These are phyloP conservation scores for Phallusia fumigata DNA, from an alignment of 23 tunicate genomes.

Conservation along the genomic window DNA sequence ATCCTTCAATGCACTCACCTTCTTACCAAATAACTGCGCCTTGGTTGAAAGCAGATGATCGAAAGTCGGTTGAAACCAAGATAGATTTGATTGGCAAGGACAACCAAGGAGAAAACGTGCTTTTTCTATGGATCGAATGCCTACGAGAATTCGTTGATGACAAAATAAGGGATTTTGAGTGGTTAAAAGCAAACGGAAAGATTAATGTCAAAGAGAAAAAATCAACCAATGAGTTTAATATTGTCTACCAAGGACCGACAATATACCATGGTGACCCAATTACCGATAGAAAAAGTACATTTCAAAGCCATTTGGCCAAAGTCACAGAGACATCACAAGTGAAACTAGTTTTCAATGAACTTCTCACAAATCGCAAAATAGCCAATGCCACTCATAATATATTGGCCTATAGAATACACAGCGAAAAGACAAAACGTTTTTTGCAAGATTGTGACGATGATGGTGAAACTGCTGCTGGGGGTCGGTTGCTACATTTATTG, in stretches of 20 bases:
- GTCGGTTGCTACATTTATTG: not conserved
- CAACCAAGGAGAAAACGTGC: constrained; percentile 42
- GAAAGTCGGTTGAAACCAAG: constrained; percentile 16
- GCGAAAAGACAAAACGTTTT: constrained; percentile 10
- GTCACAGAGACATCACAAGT: constrained; percentile 39
- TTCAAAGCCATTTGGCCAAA: constrained; percentile 82
- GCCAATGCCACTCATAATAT: constrained; percentile 92
- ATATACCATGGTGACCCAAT: constrained; percentile 87
- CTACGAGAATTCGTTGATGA: constrained; percentile 45
- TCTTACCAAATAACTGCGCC: constrained; percentile 50
- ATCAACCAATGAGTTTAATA: not conserved
- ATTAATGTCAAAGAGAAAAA: not conserved
- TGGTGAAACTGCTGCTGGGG: not conserved
- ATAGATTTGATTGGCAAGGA: constrained; percentile 30
- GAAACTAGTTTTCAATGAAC: constrained; percentile 21
- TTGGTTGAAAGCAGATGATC: constrained; percentile 35
- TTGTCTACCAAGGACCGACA: not conserved
- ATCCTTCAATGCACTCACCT: constrained; percentile 47
- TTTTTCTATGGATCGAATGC: constrained; percentile 66
- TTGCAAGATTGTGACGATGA: not conserved
- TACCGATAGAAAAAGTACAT: constrained; percentile 76
- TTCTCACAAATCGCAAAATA: constrained; percentile 72
- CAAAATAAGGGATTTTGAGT: not conserved
- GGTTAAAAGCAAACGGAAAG: not conserved
- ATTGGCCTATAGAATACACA: constrained; percentile 49